Evolutionary conservation across 2,113 vertebrate species (phyloP).

Genomic region (Setophaga kirtlandii): DNA sequence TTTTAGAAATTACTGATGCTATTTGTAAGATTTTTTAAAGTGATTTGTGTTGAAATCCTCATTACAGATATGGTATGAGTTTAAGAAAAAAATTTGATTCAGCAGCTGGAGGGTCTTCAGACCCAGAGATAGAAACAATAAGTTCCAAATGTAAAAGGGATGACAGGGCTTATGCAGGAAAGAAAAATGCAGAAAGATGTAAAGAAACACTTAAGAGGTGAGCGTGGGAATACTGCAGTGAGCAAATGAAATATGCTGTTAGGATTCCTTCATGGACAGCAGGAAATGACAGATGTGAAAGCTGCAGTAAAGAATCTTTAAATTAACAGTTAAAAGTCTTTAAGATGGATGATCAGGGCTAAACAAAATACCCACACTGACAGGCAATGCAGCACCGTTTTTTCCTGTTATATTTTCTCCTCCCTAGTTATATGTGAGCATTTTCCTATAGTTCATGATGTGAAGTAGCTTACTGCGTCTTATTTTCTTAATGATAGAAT

Average conservation of each 20-base stretch:
- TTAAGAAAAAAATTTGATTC: not conserved
- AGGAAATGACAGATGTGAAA: not conserved
- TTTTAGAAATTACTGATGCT: not conserved
- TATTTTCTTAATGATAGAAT: not conserved
- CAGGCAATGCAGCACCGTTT: not conserved
- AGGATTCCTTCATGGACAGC: not conserved
- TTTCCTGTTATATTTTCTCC: not conserved
- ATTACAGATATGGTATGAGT: not conserved
- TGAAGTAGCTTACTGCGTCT: not conserved
- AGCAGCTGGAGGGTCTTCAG: not conserved
- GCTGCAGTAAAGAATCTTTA: not conserved
- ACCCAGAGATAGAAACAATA: not conserved
- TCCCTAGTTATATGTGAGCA: not conserved
- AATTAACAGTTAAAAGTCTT: not conserved
- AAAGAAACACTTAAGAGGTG: not conserved
- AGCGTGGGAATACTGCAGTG: not conserved
- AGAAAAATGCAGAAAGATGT: not conserved
- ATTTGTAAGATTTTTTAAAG: not conserved
- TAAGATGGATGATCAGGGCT: not conserved
- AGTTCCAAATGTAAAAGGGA: not conserved
- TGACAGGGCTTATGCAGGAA: not conserved
- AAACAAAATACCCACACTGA: not conserved
- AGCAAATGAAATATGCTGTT: not conserved
- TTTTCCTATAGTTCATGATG: not conserved
- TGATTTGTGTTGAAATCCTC: not conserved